These are phyloP conservation scores for Alectura lathami DNA, from an alignment of 2,113 vertebrate species.

Conservation along the genomic window DNA sequence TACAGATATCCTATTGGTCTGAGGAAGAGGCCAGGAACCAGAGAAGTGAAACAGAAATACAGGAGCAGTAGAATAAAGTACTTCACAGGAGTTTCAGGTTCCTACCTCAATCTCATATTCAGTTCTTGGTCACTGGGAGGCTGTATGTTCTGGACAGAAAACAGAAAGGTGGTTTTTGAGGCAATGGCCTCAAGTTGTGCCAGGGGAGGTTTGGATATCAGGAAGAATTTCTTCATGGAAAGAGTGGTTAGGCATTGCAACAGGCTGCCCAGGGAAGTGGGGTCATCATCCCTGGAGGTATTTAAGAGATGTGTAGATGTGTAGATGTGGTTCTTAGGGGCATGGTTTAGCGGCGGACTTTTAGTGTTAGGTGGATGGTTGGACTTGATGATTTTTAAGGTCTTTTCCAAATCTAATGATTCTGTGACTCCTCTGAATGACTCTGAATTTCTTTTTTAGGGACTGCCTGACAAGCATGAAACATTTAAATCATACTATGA, in stretches of 20 bases:
- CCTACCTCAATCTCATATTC: neutral
- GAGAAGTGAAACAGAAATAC: neutral
- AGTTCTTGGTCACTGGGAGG: neutral
- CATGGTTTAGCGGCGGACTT: too few species aligned
- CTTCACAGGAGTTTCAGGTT: neutral
- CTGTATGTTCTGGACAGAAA: neutral
- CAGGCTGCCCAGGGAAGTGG: neutral
- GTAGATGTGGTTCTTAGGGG: too few species aligned
- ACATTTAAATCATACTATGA: neutral
- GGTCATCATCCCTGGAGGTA: neutral
- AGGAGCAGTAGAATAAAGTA: neutral
- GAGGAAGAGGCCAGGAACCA: neutral
- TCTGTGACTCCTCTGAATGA: neutral
- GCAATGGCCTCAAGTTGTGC: neutral
- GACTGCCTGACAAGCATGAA: neutral
- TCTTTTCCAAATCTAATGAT: too few species aligned
- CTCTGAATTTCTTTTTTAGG: neutral
- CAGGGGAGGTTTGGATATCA: neutral
- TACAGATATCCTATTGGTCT: neutral
- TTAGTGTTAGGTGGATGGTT: too few species aligned
- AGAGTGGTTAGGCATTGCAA: neutral
- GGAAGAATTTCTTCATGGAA: neutral
- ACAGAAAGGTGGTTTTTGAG: neutral
- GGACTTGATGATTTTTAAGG: too few species aligned
- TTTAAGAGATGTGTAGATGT: too few species aligned